Conservation (phyloP, 2,113 vertebrate genomes). For the Ochotona princeps region DNA sequence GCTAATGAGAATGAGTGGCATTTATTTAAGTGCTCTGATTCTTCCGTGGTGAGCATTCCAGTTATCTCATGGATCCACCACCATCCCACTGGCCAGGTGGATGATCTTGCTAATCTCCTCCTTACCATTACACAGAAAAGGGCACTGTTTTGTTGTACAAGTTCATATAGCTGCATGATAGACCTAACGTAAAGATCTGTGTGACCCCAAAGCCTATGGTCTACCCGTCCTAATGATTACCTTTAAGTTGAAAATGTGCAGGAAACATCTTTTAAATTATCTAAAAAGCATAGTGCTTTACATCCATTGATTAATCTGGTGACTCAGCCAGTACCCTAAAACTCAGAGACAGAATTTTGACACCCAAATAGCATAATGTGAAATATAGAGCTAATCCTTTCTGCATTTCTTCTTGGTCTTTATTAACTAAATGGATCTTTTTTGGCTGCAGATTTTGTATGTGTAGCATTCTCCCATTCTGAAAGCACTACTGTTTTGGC, state of each 20-base stretch:
- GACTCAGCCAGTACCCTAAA: not conserved
- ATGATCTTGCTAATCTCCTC: not conserved
- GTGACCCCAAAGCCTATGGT: not conserved
- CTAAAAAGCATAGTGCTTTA: not conserved
- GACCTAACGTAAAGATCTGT: not conserved
- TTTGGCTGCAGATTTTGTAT: not conserved
- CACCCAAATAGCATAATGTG: too few species aligned
- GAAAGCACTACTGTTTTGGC: not conserved
- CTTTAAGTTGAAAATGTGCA: conserved; percentile 8
- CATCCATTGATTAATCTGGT: not conserved
- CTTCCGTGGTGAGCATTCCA: not conserved
- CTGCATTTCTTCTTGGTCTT: not conserved
- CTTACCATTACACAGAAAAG: not conserved
- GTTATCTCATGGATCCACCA: not conserved
- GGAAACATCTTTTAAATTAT: not conserved
- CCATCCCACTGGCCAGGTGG: not conserved
- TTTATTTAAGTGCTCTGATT: not conserved
- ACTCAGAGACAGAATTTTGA: not conserved
- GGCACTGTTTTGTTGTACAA: not conserved
- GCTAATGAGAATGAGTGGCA: not conserved
- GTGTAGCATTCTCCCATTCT: not conserved
- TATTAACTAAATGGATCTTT: not conserved
- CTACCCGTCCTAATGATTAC: not conserved
- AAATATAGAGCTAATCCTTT: not conserved
- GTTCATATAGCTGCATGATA: not conserved